phyloP scores from a whole-genome alignment of 2,797 vertebrate genomes.

The Eleutherodactylus coqui region DNA sequence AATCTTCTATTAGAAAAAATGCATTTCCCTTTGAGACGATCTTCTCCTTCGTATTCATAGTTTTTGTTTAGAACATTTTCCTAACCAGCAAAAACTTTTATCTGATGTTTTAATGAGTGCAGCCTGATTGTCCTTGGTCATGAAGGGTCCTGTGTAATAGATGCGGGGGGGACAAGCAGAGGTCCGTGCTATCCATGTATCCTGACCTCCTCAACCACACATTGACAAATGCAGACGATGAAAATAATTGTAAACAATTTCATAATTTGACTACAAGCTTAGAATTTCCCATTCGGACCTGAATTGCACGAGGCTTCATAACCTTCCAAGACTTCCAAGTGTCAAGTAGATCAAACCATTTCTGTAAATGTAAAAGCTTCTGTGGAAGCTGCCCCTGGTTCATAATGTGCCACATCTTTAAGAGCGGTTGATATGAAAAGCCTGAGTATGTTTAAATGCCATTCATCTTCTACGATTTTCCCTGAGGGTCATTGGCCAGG shows the following conservation, averaged over 20 bases:
- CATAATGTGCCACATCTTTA: neutral
- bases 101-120: neutral
- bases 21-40: neutral
- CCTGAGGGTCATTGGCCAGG: conserved; percentile 29
- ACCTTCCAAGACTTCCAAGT: conserved; percentile 30
- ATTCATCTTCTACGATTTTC: conserved; percentile 29
- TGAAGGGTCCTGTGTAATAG: neutral
- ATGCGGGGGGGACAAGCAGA: neutral
- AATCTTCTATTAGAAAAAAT: neutral
- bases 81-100: neutral
- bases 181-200: neutral
- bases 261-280: neutral
- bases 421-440: conserved; percentile 25
- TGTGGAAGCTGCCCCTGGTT: neutral
- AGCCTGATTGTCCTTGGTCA: neutral
- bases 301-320: neutral
- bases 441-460: conserved; percentile 9
- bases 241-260: conserved; percentile 16
- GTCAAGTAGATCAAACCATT: conserved; percentile 21
- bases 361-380: conserved; percentile 8
- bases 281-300: conserved; percentile 12
- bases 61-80: neutral
- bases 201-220: neutral
- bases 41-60: neutral
- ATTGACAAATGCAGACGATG: neutral